Percentiles rank a stretch among this genome's conserved stretches.
Conservation (phyloP, 2,113 vertebrate genomes). For the Anthoscopus minutus region DNA sequence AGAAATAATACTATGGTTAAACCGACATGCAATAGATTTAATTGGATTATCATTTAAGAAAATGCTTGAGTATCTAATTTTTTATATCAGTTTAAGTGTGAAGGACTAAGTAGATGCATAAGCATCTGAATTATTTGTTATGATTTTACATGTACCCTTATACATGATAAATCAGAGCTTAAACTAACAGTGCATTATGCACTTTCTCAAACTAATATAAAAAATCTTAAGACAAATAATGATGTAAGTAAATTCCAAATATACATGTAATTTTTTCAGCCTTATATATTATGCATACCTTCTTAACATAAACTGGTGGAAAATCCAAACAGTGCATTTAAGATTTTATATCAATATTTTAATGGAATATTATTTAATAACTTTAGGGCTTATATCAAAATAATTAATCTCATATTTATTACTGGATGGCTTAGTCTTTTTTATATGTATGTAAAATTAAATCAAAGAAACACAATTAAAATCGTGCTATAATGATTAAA, state of each 20-base stretch:
- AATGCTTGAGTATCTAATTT: neutral
- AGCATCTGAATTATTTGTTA: neutral
- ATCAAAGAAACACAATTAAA: constrained; percentile 64
- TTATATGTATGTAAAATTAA: constrained; percentile 54
- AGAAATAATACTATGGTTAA: neutral
- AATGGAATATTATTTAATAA: constrained; percentile 59
- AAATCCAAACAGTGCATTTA: constrained; percentile 1
- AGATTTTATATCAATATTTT: constrained; percentile 34
- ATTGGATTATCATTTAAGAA: neutral
- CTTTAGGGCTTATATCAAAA: constrained; percentile 41
- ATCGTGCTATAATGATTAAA: constrained; percentile 56
- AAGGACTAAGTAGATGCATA: neutral
- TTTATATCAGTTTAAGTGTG: neutral
- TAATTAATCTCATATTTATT: constrained; percentile 60
- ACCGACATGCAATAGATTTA: neutral
- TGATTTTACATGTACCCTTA: neutral
- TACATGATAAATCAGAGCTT: neutral
- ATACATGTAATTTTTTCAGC: neutral
- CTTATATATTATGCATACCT: neutral
- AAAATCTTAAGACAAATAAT: neutral
- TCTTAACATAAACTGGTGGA: neutral
- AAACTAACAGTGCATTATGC: neutral
- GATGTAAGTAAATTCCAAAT: neutral
- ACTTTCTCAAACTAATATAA: neutral
- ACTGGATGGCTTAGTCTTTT: constrained; percentile 49